phyloP scores from a whole-genome alignment of 2,888 invertebrate genomes.

The Cecidostiba fungosa region DNA sequence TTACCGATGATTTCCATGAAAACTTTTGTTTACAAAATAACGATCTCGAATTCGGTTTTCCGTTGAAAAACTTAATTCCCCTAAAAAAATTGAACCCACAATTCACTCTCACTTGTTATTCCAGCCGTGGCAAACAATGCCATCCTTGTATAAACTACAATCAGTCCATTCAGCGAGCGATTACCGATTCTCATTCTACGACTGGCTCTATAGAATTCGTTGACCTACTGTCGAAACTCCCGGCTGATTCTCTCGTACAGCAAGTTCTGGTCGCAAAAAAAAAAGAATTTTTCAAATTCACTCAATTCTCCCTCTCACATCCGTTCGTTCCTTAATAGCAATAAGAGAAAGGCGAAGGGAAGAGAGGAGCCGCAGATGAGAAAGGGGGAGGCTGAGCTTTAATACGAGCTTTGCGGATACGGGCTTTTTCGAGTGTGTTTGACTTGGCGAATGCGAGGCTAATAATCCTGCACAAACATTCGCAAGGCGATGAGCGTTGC shows the following conservation, averaged over 20 bases:
- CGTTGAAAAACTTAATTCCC: neutral
- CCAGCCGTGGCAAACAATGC: neutral
- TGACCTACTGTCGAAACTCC: conserved; percentile 15
- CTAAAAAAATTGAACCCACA: neutral
- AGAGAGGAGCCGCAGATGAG: neutral
- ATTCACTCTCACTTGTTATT: neutral
- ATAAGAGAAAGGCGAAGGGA: conserved; percentile 21
- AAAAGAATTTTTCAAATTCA: neutral
- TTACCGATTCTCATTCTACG: neutral
- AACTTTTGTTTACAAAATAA: too few relatives aligned
- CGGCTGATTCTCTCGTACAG: neutral
- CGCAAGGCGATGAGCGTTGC: conserved; percentile 43
- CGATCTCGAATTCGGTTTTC: neutral
- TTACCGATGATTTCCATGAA: too few relatives aligned
- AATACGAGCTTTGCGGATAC: conserved; percentile 54
- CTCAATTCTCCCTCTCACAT: neutral
- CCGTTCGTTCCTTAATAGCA: conserved; percentile 33
- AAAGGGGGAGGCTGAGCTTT: conserved; percentile 26
- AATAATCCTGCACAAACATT: conserved; percentile 64
- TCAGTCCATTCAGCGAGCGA: neutral
- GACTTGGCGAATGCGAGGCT: conserved; percentile 61
- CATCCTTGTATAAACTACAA: conserved; percentile 14
- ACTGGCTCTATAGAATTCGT: conserved; percentile 6
- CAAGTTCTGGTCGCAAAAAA: too few relatives aligned
- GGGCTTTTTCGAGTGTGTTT: conserved; percentile 61